Base-by-base conservation (phyloP, 2,113 vertebrate species). In the Gobius niger region DNA sequence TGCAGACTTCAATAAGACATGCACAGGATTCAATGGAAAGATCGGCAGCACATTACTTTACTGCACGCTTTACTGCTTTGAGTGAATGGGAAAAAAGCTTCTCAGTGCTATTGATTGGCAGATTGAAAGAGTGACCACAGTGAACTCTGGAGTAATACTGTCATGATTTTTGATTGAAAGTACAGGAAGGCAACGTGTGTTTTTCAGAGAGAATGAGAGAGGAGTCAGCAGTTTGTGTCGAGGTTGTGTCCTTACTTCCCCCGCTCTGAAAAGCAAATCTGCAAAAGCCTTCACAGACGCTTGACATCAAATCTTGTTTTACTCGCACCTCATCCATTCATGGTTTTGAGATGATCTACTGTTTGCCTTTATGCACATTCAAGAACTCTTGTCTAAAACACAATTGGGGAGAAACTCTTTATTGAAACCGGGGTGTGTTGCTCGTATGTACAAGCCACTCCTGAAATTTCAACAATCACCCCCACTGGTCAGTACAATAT, bases 181-280 rank as follows among this genome's bases (percentile, higher is more conserved):
- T 81, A 78, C 76, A 84, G 78, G 76, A 82, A 85, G 75, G 78
- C 74, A 81, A 75, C 68, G 15, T 73, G 67, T 60, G 51, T 57
- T 60, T 65, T 70, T 63, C 62, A 50, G 12, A 50, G 47, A 68
- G 50, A 46, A 53, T 79, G 74, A 72, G 47, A 69, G 57, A 68
- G 78, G 76, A 85, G 78, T 87, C 82, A 87, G 82, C 68, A 85
- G 76, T 81, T 83, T 89, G 82, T 84, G 62, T 68, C 19, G 11
- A 71, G 75, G 11, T 46, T 77, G 76, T 81, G 70, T 69, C 52
- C 47, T 77, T 63, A 73, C 15, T 53, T 47, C 47, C 70, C 64
- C 4, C 53, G 54, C 24, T 1, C 11, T 5, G 65, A 12, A 50
- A 50, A 12, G 12, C 47, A 12, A 11, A 12, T 12, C 47, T 50